phyloP scores from a whole-genome alignment of 2,113 vertebrate genomes.

The Equus quagga region DNA sequence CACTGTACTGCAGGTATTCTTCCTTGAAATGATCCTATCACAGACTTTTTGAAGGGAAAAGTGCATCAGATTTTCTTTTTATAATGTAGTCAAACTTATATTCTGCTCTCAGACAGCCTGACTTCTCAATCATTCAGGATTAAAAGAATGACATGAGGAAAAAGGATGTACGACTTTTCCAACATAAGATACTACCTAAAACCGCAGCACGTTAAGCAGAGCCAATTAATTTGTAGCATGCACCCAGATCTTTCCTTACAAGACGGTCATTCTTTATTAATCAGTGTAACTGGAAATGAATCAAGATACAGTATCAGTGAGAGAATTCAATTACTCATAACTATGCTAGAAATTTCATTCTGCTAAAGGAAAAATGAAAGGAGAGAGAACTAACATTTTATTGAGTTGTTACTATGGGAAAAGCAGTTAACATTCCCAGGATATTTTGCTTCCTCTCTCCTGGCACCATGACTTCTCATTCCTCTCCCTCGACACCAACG shows the following conservation, averaged over 20 bases:
- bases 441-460: background rate
- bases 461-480: background rate
- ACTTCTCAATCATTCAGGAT: conserved; percentile 6
- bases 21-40: background rate
- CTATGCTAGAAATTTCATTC: conserved; percentile 26
- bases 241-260: background rate
- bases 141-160: conserved; percentile 26
- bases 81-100: conserved; percentile 5
- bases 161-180: background rate
- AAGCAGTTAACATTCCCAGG: background rate
- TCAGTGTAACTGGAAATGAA: conserved; percentile 32
- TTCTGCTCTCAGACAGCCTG: background rate
- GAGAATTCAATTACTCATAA: background rate
- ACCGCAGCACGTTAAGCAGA: background rate
- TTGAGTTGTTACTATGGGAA: background rate
- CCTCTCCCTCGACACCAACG: fast-evolving
- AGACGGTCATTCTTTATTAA: conserved; percentile 56
- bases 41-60: conserved; percentile 32
- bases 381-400: background rate
- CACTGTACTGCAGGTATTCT: background rate
- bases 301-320: background rate
- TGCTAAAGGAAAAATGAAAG: background rate
- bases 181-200: background rate
- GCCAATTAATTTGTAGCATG: background rate
- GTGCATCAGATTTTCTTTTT: background rate